A percentile compares a stretch with the other conserved stretches of the same genome.
These are phyloP conservation scores for Stigmatopora argus DNA, from an alignment of 2,113 vertebrate species.

Conservation along the genomic window DNA sequence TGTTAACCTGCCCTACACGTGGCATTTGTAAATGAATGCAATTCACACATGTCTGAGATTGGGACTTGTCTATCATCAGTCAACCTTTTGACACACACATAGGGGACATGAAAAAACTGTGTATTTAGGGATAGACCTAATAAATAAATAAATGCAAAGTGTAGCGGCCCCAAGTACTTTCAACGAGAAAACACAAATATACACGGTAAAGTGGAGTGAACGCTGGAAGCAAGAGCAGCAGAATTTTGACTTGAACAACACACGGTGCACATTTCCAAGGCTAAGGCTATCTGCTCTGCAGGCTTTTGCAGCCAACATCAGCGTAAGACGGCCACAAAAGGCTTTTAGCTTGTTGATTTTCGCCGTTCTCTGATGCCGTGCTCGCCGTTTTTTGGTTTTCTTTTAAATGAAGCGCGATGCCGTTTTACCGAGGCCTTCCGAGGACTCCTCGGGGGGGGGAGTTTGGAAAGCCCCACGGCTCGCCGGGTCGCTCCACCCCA, in stretches of 20 bases:
- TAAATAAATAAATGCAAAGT: slow-evolving; percentile 7
- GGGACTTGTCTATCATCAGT: slow-evolving; percentile 23
- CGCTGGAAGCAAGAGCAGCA: slow-evolving; percentile 20
- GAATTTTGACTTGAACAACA: slow-evolving; percentile 17
- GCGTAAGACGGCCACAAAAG: slow-evolving; percentile 37
- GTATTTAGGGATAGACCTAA: background rate
- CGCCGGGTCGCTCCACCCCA: slow-evolving; percentile 57
- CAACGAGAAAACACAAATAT: slow-evolving; percentile 33
- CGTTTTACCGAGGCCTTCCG: slow-evolving; percentile 42
- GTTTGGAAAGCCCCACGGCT: slow-evolving; percentile 61
- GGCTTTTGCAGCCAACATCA: slow-evolving; percentile 13
- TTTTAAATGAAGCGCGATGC: slow-evolving; percentile 31
- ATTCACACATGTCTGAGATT: slow-evolving; percentile 43
- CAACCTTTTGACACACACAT: slow-evolving; percentile 44
- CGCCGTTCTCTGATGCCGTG: slow-evolving; percentile 30
- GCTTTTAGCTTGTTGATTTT: slow-evolving; percentile 17
- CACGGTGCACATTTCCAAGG: slow-evolving; percentile 22
- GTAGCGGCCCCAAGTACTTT: background rate
- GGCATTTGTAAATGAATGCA: slow-evolving; percentile 23
- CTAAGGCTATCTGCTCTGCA: background rate
- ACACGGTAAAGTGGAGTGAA: slow-evolving; percentile 17
- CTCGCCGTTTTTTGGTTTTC: slow-evolving; percentile 25
- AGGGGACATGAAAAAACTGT: slow-evolving; percentile 34
- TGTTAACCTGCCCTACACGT: slow-evolving; percentile 27
- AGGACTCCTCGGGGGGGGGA: slow-evolving; percentile 19